phyloP scores from a whole-genome alignment of 2,888 invertebrate species.

The Myopa testacea region DNA sequence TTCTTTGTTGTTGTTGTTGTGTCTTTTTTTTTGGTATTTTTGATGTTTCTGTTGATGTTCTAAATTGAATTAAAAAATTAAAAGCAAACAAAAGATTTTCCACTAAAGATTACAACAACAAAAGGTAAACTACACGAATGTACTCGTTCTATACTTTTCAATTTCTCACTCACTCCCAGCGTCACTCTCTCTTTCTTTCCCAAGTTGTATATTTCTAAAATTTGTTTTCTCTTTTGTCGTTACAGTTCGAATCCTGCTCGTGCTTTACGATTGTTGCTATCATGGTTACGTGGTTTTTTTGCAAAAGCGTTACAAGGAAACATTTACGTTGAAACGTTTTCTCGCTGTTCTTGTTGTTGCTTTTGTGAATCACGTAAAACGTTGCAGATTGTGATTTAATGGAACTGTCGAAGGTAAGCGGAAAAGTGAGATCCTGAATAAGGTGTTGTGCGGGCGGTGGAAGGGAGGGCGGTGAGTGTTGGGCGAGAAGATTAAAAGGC shows the following conservation, averaged over 20 bases:
- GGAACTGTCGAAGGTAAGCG: slow-evolving; percentile 44
- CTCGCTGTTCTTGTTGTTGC: slow-evolving; percentile 21
- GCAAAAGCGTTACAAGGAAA: slow-evolving; percentile 30
- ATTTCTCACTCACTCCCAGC: slow-evolving; percentile 52
- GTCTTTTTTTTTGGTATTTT: too few relatives aligned
- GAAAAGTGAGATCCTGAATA: slow-evolving; percentile 2
- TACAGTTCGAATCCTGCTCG: background rate
- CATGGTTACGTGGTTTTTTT: background rate
- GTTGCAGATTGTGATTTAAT: slow-evolving; percentile 60
- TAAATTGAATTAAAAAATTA: slow-evolving; percentile 32
- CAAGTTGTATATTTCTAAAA: background rate
- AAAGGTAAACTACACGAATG: background rate
- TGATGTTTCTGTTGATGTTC: slow-evolving; percentile 6
- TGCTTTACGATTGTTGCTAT: background rate
- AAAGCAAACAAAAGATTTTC: slow-evolving; percentile 6
- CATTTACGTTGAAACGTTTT: slow-evolving; percentile 27
- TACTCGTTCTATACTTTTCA: slow-evolving; percentile 9
- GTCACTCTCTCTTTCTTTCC: background rate
- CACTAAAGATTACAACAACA: background rate
- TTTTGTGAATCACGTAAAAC: slow-evolving; percentile 20
- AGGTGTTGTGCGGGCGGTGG: background rate
- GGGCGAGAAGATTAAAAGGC: background rate
- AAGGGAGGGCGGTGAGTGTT: background rate
- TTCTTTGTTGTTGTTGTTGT: too few relatives aligned
- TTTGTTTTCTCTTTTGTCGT: background rate